Conservation (phyloP, 2,888 invertebrate species). For the Teleiodes luculella region DNA sequence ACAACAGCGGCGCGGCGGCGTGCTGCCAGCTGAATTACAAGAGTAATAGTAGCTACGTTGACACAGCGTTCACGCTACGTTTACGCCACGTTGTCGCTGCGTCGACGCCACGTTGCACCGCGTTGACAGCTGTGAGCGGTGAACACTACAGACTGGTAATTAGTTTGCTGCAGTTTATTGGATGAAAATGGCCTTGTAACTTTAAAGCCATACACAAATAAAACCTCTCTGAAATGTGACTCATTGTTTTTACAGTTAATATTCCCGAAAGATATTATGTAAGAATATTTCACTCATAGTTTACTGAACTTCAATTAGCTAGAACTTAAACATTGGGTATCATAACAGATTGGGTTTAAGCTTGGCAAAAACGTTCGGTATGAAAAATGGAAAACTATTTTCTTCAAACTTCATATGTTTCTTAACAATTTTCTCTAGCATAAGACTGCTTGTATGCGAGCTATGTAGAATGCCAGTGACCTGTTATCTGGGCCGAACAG, state of each 20-base stretch:
- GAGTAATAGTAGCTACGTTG: constrained; percentile 22
- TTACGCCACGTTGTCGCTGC: neutral
- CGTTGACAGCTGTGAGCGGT: neutral
- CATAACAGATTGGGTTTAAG: too few species aligned
- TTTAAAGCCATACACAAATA: too few species aligned
- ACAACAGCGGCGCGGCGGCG: constrained; percentile 41
- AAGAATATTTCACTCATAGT: too few species aligned
- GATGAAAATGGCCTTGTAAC: neutral
- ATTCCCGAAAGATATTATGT: too few species aligned
- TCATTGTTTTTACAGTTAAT: too few species aligned
- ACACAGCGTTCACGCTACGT: neutral
- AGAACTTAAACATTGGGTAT: too few species aligned
- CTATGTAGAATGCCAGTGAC: neutral
- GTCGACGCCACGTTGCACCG: constrained; percentile 1
- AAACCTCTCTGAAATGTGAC: too few species aligned
- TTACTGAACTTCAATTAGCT: too few species aligned
- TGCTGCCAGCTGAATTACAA: constrained; percentile 41
- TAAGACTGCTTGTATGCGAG: neutral
- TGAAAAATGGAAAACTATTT: too few species aligned
- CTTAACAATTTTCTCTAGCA: too few species aligned
- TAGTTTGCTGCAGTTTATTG: neutral
- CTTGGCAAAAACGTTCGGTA: too few species aligned
- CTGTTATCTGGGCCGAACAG: neutral
- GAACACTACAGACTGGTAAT: neutral
- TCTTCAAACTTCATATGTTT: too few species aligned